A percentile compares a stretch with the other conserved stretches of the same genome.
These are phyloP conservation scores for Columba livia DNA, from an alignment of 2,113 vertebrate species.

Conservation along the genomic window DNA sequence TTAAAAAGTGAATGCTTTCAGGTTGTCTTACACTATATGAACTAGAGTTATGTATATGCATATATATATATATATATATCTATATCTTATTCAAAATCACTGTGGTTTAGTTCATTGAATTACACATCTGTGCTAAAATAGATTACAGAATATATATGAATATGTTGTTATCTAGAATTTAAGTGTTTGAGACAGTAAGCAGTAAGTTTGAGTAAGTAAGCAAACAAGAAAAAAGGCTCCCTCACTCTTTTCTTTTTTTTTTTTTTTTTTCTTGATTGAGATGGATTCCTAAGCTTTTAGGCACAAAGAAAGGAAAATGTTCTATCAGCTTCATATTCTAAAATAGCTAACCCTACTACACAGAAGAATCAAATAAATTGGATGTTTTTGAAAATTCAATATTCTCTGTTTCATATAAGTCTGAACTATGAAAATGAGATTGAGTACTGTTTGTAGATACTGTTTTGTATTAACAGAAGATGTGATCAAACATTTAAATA, in stretches of 20 bases:
- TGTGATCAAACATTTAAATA: conserved; percentile 13
- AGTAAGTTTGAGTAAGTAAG: too few species aligned
- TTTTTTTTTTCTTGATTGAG: neutral
- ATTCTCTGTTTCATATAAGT: conserved; percentile 30
- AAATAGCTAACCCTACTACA: conserved; percentile 24
- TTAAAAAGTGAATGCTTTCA: neutral
- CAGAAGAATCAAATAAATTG: conserved; percentile 11
- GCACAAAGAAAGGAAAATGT: neutral
- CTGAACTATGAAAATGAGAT: conserved; percentile 16
- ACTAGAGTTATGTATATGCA: neutral
- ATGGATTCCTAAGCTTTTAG: neutral
- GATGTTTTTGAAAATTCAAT: conserved; percentile 31
- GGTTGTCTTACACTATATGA: neutral
- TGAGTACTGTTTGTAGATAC: neutral
- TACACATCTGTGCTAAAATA: neutral
- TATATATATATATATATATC: neutral
- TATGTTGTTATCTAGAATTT: neutral
- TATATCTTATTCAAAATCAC: neutral
- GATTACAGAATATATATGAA: neutral
- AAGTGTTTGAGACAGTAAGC: neutral
- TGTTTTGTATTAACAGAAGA: conserved; percentile 35
- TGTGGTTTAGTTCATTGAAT: neutral
- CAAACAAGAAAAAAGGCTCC: neutral
- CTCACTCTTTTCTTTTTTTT: too few species aligned
- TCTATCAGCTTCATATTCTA: neutral